phyloP scores from a whole-genome alignment of 2,113 vertebrate species.

The Enhydra lutris region DNA sequence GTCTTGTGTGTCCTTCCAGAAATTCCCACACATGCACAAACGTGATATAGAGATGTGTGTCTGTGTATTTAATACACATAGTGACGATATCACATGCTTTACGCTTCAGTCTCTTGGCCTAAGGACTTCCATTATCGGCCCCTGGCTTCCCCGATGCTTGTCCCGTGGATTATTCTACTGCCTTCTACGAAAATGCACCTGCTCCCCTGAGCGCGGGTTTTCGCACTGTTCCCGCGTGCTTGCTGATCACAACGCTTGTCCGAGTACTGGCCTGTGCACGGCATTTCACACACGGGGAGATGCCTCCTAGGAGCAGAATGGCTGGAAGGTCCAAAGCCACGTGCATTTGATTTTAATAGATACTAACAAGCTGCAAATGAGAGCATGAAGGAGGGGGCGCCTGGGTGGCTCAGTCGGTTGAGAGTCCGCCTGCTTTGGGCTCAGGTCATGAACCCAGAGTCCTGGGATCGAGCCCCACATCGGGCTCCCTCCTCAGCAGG shows the following conservation, averaged over 20 bases:
- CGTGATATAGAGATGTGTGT: accelerated
- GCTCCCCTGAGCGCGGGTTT: neutral
- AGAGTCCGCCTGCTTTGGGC: neutral
- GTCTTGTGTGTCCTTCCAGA: neutral
- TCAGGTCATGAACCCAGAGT: neutral
- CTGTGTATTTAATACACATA: too few species aligned
- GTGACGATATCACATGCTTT: neutral
- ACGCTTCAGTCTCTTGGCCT: neutral
- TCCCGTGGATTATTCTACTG: accelerated
- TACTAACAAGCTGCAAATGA: neutral
- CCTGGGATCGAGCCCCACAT: neutral
- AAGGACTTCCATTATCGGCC: neutral
- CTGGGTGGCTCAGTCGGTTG: neutral
- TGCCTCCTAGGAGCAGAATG: neutral
- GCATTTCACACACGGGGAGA: neutral
- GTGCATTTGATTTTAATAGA: neutral
- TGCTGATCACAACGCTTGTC: neutral
- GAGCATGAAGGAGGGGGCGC: neutral
- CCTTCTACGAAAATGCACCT: neutral
- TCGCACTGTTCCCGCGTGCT: neutral
- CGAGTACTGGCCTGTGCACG: neutral
- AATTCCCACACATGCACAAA: neutral
- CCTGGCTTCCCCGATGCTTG: neutral
- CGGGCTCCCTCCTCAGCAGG: neutral
- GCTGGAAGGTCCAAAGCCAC: neutral